Percentiles rank a stretch among this genome's conserved stretches.
phyloP scores from a whole-genome alignment of 2,797 vertebrate species.

The Tiaroga cobitis region DNA sequence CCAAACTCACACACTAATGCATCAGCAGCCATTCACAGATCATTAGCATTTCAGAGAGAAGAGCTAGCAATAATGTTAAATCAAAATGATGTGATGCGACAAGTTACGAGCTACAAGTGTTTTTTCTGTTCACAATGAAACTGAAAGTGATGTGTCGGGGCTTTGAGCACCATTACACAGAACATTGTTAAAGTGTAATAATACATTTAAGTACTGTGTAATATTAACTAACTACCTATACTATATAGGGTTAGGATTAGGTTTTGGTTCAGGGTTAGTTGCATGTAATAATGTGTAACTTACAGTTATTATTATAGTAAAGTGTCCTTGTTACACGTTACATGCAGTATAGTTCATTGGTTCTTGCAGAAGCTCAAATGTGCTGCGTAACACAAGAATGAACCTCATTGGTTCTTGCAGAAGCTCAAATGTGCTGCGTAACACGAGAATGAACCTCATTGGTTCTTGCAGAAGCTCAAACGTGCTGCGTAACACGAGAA shows the following conservation, averaged over 20 bases:
- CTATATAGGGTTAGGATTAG: not conserved
- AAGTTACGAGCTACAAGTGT: not conserved
- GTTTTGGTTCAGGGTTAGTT: not conserved
- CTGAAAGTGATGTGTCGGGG: not conserved
- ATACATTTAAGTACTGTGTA: not conserved
- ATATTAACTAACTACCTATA: not conserved
- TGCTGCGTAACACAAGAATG: no score
- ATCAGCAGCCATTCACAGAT: not conserved
- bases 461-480: no score
- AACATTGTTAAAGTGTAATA: not conserved
- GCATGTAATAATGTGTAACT: not conserved
- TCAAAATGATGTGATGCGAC: not conserved
- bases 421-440: no score
- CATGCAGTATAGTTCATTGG: no score
- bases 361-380: no score
- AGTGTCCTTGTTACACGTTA: no score
- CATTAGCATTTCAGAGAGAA: not conserved
- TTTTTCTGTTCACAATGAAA: not conserved
- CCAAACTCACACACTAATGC: not conserved
- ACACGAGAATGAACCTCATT: no score
- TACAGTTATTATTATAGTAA: not conserved
- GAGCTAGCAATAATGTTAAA: not conserved
- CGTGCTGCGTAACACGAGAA: no score
- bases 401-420: no score
- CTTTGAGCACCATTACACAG: not conserved